Percentiles rank a stretch among this genome's conserved stretches.
phyloP scores from a whole-genome alignment of 2,888 invertebrate species.

The Gibbula magus region DNA sequence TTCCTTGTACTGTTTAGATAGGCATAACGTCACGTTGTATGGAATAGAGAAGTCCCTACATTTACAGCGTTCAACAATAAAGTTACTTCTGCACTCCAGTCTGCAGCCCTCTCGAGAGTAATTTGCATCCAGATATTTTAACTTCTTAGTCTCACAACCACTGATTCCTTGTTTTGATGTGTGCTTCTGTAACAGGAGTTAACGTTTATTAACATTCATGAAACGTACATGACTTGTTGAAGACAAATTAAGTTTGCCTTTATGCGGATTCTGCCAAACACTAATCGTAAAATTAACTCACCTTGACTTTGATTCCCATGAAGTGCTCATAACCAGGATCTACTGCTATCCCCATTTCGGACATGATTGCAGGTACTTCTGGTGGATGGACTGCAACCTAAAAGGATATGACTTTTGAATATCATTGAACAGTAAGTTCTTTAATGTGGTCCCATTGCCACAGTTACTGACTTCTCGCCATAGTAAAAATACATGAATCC shows the following conservation, averaged over 20 bases:
- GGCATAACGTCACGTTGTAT: constrained; percentile 27
- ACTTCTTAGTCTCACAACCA: constrained; percentile 20
- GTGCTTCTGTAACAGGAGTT: neutral
- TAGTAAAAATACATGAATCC: neutral
- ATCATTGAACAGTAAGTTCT: too few species aligned
- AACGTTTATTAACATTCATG: too few species aligned
- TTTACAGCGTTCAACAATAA: constrained; percentile 14
- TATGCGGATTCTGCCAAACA: too few species aligned
- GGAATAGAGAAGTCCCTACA: constrained; percentile 31
- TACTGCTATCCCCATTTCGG: constrained; percentile 31
- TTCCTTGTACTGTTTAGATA: neutral
- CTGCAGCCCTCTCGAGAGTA: constrained; percentile 32
- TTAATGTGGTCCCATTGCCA: too few species aligned
- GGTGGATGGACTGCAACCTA: constrained; percentile 30
- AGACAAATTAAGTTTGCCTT: neutral
- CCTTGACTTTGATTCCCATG: constrained; percentile 26
- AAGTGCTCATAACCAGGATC: constrained; percentile 29
- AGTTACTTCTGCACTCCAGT: constrained; percentile 29
- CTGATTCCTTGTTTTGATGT: constrained; percentile 10
- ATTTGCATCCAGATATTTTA: constrained; percentile 20
- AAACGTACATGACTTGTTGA: neutral
- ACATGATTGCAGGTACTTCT: constrained; percentile 25
- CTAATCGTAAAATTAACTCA: neutral
- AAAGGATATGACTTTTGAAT: too few species aligned
- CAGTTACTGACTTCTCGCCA: too few species aligned